These are phyloP conservation scores for Drosophila borborema DNA, from an alignment of 2,888 invertebrate genomes.

Conservation along the genomic window DNA sequence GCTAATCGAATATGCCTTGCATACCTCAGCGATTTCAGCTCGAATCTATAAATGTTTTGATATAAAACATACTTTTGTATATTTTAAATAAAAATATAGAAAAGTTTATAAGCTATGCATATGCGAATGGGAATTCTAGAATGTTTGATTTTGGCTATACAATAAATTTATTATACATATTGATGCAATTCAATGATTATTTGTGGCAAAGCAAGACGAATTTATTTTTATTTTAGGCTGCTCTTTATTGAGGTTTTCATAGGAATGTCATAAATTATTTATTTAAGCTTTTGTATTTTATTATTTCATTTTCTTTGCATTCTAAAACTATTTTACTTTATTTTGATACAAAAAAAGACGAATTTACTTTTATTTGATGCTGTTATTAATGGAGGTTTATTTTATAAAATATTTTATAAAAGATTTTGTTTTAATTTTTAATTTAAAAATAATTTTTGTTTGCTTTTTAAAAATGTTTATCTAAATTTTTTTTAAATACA, in stretches of 20 bases:
- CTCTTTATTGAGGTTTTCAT: too few species aligned
- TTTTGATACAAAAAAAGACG: too few species aligned
- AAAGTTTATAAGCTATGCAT: neutral
- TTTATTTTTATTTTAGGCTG: too few species aligned
- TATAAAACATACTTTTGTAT: neutral
- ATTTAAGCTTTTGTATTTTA: too few species aligned
- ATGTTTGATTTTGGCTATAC: too few species aligned
- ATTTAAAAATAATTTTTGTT: too few species aligned
- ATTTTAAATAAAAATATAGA: neutral
- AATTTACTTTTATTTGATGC: neutral
- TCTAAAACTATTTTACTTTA: too few species aligned
- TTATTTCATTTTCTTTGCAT: too few species aligned
- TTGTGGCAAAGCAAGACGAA: neutral
- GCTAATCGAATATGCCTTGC: constrained; percentile 12
- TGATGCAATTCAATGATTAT: neutral
- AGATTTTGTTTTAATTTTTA: neutral
- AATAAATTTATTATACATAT: neutral
- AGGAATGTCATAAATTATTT: too few species aligned
- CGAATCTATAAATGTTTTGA: neutral
- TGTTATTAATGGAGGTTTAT: neutral
- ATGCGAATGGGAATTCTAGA: neutral
- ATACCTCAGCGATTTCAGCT: neutral
- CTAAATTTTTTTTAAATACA: neutral
- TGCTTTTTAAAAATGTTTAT: neutral
- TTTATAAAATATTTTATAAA: too few species aligned